Percentiles rank a stretch among this genome's conserved stretches.
These are phyloP conservation scores for Anthopleura xanthogrammica DNA, from an alignment of 92 coral and sea anemone species.

Conservation along the genomic window DNA sequence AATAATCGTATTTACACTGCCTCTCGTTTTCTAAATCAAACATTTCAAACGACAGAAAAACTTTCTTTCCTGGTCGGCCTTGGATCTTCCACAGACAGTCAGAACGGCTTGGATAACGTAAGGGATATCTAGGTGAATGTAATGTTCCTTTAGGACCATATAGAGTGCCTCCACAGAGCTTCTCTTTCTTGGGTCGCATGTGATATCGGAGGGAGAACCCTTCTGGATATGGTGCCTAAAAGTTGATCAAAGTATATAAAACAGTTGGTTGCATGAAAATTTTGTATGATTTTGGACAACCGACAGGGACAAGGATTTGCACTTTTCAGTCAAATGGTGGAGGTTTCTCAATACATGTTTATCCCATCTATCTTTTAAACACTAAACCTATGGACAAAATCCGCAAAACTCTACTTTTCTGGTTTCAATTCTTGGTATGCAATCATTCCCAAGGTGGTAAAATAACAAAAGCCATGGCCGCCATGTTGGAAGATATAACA, in stretches of 20 bases:
- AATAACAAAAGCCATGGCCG: too few relatives aligned
- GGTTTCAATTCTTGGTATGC: too few relatives aligned
- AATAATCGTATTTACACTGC: slow-evolving; percentile 66
- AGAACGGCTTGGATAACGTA: slow-evolving; percentile 60
- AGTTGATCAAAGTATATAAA: not conserved
- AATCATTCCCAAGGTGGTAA: too few relatives aligned
- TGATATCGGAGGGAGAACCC: slow-evolving; percentile 60
- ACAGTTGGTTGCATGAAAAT: too few relatives aligned
- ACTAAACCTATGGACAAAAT: too few relatives aligned
- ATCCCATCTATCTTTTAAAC: too few relatives aligned
- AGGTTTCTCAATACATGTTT: too few relatives aligned
- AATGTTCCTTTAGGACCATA: slow-evolving; percentile 60
- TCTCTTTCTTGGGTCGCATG: slow-evolving; percentile 72
- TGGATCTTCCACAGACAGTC: slow-evolving; percentile 70
- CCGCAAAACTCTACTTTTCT: too few relatives aligned
- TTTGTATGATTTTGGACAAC: too few relatives aligned
- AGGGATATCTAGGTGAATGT: slow-evolving; percentile 72
- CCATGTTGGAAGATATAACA: too few relatives aligned
- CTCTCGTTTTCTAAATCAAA: slow-evolving; percentile 68
- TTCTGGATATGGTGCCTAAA: slow-evolving; percentile 62
- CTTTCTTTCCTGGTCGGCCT: slow-evolving; percentile 47
- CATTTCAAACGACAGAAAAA: slow-evolving; percentile 52
- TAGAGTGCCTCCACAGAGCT: slow-evolving; percentile 57
- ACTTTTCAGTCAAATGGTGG: too few relatives aligned
- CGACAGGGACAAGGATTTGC: too few relatives aligned